A percentile compares a stretch with the other conserved stretches of the same genome.
Evolutionary conservation across 2,888 invertebrate species (phyloP).

Genomic region (Sialis lutaria): DNA sequence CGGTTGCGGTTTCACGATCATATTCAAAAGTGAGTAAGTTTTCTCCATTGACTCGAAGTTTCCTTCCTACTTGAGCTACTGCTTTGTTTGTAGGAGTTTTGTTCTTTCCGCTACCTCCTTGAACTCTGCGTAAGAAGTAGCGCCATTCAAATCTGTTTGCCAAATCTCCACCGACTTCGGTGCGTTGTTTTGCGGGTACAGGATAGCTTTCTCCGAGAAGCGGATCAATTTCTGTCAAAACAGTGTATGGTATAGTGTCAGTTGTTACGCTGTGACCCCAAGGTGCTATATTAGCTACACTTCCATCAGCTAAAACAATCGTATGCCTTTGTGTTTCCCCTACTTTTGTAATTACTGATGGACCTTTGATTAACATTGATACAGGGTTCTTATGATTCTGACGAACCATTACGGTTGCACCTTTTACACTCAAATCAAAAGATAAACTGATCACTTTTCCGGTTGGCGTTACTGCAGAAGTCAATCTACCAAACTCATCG

Average conservation of each 20-base stretch:
- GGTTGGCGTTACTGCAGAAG: constrained; percentile 86
- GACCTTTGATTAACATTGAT: constrained; percentile 74
- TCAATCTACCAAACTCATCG: constrained; percentile 83
- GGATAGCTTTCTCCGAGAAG: constrained; percentile 81
- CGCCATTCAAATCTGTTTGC: constrained; percentile 93
- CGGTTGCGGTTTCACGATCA: constrained; percentile 70
- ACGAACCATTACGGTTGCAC: constrained; percentile 71
- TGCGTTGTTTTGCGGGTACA: constrained; percentile 77
- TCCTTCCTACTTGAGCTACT: constrained; percentile 70
- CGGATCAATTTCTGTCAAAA: constrained; percentile 75
- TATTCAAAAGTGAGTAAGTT: constrained; percentile 82
- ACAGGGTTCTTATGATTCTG: constrained; percentile 70
- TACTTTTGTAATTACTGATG: constrained; percentile 63
- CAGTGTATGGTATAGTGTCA: constrained; percentile 79
- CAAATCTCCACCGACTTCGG: constrained; percentile 76
- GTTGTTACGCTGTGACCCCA: constrained; percentile 82
- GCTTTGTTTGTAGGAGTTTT: constrained; percentile 29
- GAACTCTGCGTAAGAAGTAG: constrained; percentile 67
- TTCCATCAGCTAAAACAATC: constrained; percentile 64
- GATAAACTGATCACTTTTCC: constrained; percentile 77
- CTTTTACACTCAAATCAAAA: constrained; percentile 80
- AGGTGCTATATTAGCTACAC: constrained; percentile 61
- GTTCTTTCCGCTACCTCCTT: constrained; percentile 39
- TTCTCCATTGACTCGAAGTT: constrained; percentile 78
- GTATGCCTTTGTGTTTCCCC: constrained; percentile 73